Conservation (phyloP, 2,113 vertebrate species). For the Seriola dumerili region DNA sequence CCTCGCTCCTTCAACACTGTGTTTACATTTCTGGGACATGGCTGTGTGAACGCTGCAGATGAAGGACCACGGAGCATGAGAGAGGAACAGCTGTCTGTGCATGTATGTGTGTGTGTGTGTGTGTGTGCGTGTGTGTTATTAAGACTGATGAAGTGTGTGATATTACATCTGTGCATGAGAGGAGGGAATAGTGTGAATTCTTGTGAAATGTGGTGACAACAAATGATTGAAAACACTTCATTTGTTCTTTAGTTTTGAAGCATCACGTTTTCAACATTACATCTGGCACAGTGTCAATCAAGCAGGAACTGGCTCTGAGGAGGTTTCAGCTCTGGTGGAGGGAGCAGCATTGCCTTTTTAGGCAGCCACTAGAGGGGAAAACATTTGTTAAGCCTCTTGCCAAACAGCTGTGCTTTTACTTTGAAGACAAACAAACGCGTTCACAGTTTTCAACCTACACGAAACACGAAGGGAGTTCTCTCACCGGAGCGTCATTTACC, state of each 20-base stretch:
- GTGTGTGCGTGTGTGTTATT: slow-evolving; percentile 36
- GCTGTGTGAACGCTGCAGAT: slow-evolving; percentile 70
- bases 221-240: background rate
- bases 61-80: slow-evolving; percentile 54
- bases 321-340: slow-evolving; percentile 28
- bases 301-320: slow-evolving; percentile 18
- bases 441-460: background rate
- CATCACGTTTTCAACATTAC: slow-evolving; percentile 34
- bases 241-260: slow-evolving; percentile 20
- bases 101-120: background rate
- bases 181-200: background rate
- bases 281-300: slow-evolving; percentile 20
- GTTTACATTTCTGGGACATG: slow-evolving; percentile 73
- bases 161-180: no score
- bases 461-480: background rate
- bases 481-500: background rate
- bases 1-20: slow-evolving; percentile 26
- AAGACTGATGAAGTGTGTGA: background rate
- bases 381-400: background rate
- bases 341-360: slow-evolving; percentile 77
- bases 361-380: slow-evolving; percentile 36
- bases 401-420: slow-evolving; percentile 45
- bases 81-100: slow-evolving; percentile 66
- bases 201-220: background rate
- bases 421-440: slow-evolving; percentile 19